Evolutionary conservation across 2,113 vertebrate genomes (phyloP), one percentile per base, ranked within the genome.

Genomic region (Eptesicus fuscus): DNA sequence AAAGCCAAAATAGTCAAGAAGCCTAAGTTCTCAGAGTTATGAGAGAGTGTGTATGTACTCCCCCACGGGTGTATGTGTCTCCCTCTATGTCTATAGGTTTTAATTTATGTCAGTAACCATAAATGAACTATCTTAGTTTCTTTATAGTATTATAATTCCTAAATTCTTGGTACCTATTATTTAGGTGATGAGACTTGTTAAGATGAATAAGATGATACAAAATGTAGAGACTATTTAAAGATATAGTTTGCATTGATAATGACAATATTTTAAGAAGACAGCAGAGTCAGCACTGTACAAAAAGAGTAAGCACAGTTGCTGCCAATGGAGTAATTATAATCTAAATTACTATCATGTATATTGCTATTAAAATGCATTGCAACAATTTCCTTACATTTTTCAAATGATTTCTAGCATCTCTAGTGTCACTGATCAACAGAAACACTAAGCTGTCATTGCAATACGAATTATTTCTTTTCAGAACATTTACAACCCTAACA

Each of bases 381-480:
- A 4, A 91, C 35, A 93, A 93, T 92, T 90, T 80, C n/a, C 78
- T 94, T 83, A 49, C 61, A 90, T 88, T 97, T 96, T 97, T 92
- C 90, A 96, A 92, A 95, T 91, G 61, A 95, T 90, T 95, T 88
- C 82, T 85, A 95, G 47, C 85, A 96, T 92, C 77, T 79, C 84
- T 94, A 93, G 74, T 79, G 70, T 85, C 59, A 94, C 37, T 92
- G 78, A 95, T 87, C 88, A 96, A 93, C 63, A 96, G 86, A 96
- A 96, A 93, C 71, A 92, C 80, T 80, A 93, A 79, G 18, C 25
- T 95, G 71, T 93, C 59, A 37, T 5, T 85, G 77, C n/a, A 93
- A 28, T 70, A 95, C 10, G 51, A 96, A 90, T 96, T 78, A 94
- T 70, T 92, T 37, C 7, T 92, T 92, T 93, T 82, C 32, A 78